Evolutionary conservation across 2,797 vertebrate genomes (phyloP).

Genomic region (Channallabes apus): DNA sequence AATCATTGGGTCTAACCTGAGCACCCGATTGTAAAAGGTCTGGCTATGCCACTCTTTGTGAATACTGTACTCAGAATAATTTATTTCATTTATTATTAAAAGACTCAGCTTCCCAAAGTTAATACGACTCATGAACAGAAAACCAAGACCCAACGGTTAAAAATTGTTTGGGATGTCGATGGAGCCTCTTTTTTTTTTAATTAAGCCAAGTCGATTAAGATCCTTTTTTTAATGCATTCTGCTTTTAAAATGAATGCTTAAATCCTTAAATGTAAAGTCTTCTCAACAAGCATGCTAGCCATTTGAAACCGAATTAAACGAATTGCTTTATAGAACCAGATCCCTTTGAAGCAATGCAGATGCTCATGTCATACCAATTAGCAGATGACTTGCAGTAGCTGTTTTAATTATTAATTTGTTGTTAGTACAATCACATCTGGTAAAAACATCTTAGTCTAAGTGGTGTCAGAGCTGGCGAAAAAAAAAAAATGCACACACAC

Average conservation of each 20-base stretch:
- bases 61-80: not conserved
- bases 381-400: conserved; percentile 3
- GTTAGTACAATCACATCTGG: not conserved
- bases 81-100: not conserved
- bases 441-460: not conserved
- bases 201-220: not conserved
- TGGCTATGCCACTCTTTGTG: not conserved
- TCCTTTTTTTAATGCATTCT: not conserved
- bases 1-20: not conserved
- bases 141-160: not conserved
- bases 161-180: not conserved
- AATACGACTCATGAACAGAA: not conserved
- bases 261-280: conserved; percentile 19
- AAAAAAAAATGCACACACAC: conserved; percentile 2
- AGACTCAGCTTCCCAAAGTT: not conserved
- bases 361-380: conserved; percentile 13
- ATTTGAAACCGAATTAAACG: conserved; percentile 32
- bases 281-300: conserved; percentile 15
- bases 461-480: conserved; percentile 14
- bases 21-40: not conserved
- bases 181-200: not conserved
- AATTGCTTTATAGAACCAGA: conserved; percentile 31
- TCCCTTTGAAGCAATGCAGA: conserved; percentile 13
- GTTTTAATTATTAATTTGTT: conserved; percentile 13
- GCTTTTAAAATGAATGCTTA: conserved; percentile 4